phyloP scores from a whole-genome alignment of 92 coral and sea anemone genomes.

The Chrysogorgia sp. region DNA sequence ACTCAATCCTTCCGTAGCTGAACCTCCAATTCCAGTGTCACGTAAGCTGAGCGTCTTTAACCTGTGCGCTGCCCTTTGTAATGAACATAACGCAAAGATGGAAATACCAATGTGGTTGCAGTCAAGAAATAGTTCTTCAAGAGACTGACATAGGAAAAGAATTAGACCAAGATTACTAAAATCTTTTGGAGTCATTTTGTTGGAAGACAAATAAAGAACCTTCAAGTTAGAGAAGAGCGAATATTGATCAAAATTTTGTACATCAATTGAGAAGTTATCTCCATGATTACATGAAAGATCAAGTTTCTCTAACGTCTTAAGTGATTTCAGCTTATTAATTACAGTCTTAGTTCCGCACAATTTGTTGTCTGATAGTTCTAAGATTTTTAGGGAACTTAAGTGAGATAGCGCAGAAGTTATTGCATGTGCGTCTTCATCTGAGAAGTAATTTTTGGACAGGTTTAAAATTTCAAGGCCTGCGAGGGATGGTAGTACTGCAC shows the following conservation, averaged over 20 bases:
- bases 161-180: background rate
- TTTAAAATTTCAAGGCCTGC: background rate
- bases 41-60: background rate
- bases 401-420: background rate
- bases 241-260: background rate
- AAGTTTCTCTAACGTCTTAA: background rate
- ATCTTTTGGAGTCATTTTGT: background rate
- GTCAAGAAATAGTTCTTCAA: background rate
- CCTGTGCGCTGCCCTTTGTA: background rate
- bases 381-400: background rate
- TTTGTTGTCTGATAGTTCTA: background rate
- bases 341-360: background rate
- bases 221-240: background rate
- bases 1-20: background rate
- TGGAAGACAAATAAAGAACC: background rate
- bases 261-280: background rate
- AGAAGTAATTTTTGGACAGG: background rate
- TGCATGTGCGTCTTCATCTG: background rate
- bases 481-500: background rate
- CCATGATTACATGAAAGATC: background rate
- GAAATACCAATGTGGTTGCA: slow-evolving; percentile 3
- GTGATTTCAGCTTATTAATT: background rate
- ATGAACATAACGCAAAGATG: slow-evolving; percentile 11
- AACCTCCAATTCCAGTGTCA: background rate
- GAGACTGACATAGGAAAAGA: background rate